Evolutionary conservation across 1,140 invertebrate genomes (phyloP).

Genomic region (Ctenoplectra terminalis): DNA sequence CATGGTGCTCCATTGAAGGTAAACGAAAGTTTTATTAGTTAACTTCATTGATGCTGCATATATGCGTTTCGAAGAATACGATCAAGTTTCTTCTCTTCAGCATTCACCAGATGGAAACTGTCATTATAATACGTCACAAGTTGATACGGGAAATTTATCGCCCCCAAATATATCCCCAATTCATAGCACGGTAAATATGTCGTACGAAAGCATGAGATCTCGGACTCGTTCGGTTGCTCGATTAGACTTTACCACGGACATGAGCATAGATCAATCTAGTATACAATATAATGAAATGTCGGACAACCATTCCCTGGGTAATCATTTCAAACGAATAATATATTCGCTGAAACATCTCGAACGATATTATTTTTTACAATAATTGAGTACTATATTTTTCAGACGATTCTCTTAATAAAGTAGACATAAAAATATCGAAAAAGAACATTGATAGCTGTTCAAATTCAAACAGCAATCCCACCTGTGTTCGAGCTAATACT

Average conservation of each 20-base stretch:
- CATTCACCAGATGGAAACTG: slow-evolving; percentile 27
- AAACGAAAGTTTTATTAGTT: slow-evolving; percentile 39
- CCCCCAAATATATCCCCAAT: slow-evolving; percentile 78
- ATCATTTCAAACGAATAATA: not conserved
- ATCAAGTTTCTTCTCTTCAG: slow-evolving; percentile 9
- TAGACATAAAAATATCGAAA: not conserved
- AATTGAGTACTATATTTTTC: slow-evolving; percentile 2
- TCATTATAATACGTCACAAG: slow-evolving; percentile 66
- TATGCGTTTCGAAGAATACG: not conserved
- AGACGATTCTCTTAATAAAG: slow-evolving; percentile 13
- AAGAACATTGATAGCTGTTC: not conserved
- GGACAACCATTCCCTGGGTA: slow-evolving; percentile 48
- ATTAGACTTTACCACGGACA: slow-evolving; percentile 75
- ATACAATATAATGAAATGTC: slow-evolving; percentile 56
- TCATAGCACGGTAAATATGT: slow-evolving; percentile 64
- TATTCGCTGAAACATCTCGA: not conserved
- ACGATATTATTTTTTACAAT: not conserved
- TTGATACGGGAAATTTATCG: slow-evolving; percentile 64
- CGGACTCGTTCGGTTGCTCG: slow-evolving; percentile 65
- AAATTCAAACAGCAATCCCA: not conserved
- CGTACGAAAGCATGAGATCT: slow-evolving; percentile 70
- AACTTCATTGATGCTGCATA: not conserved
- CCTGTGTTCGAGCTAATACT: not conserved
- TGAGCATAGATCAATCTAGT: slow-evolving; percentile 71
- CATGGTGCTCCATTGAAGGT: slow-evolving; percentile 74